These are phyloP conservation scores for western clawed frog (Xenopus tropicalis) DNA, from an alignment of 2,113 vertebrate species.

Conservation along the genomic window UCB_Xtro_10.0 CM004445.2:92370501-92371000, in stretches of 20 bases:
- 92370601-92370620: too few species aligned
- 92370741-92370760: conserved; percentile 31
- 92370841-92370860: neutral
- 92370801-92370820: neutral
- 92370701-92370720: too few species aligned
- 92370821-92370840: neutral
- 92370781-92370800: neutral
- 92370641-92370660: too few species aligned
- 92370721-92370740: conserved; percentile 21
- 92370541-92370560: too few species aligned
- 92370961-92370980: neutral
- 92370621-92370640: too few species aligned
- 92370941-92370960: neutral
- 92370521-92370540: too few species aligned
- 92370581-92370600: too few species aligned
- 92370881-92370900: conserved; percentile 1
- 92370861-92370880: neutral
- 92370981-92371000: neutral
- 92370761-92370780: conserved; percentile 22
- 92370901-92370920: conserved; percentile 36
- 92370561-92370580: too few species aligned
- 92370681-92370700: too few species aligned
- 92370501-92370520: too few species aligned
- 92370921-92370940: conserved; percentile 5
- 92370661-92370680: too few species aligned